Evolutionary conservation across 2,113 vertebrate genomes (phyloP), one percentile per base, ranked within the genome.

Genomic region (Marmota flaviventris): DNA sequence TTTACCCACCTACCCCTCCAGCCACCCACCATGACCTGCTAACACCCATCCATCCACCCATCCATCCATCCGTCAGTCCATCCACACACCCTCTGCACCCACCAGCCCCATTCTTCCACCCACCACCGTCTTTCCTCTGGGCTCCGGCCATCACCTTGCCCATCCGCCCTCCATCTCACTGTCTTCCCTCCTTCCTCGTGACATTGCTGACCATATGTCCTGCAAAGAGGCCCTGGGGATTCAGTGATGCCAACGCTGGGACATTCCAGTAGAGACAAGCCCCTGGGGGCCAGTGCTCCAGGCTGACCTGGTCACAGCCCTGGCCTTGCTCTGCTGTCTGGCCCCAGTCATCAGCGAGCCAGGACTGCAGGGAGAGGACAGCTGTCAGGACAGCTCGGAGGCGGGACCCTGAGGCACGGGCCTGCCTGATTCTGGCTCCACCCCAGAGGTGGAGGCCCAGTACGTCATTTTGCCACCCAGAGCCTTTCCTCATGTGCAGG

Each of bases 1-100:
- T 17, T n/a, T 13, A 24, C 1, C 29, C 32, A 0, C 5, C 18
- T 32, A 10, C 1, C 37, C 2, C 2, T 10, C 56, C 45, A 8
- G 16, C 12, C 24, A 20, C 20, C 34, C 24, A 4, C 18, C 29
- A 22, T 4, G 48, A 12, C 42, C 11, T 13, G 6, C 53, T 20
- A 39, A 29, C 12, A 9, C n/a, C 45, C 13, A 9, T 51, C 45
- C 13, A 14, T 8, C 48, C 29, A 4, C 10, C 8, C 17, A 51
- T 32, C 25, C 45, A 4, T 20, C 27, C 17, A 4, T 25, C n/a
- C 25, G 0, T 18, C 22, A 8, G 27, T 22, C n/a, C 39, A 20
- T 20, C 34, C 61, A 14, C 1, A 25, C 0, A 2, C 4, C 48
- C 8, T 22, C 48, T 25, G 14, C 5, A 75, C 85, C 18, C 53